Evolutionary conservation across 2,797 vertebrate species (phyloP).

Genomic region (Erethizon dorsatum): DNA sequence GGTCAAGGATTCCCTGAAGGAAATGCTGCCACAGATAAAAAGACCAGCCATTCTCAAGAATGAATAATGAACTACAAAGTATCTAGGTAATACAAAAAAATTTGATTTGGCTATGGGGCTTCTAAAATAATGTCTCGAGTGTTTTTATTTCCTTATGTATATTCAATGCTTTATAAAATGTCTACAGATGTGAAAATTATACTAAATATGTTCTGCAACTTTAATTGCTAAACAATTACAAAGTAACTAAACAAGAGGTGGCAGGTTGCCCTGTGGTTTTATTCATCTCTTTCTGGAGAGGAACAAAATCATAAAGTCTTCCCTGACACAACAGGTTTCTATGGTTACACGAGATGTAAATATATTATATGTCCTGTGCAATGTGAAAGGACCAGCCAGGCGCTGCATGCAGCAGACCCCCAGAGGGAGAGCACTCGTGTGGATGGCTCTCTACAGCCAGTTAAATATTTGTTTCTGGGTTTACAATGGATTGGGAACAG

Average conservation of each 20-base stretch:
- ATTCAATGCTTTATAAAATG: slow-evolving; percentile 69
- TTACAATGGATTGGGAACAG: slow-evolving; percentile 26
- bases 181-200: slow-evolving; percentile 72
- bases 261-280: slow-evolving; percentile 77
- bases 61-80: slow-evolving; percentile 66
- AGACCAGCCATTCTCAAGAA: not conserved
- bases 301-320: slow-evolving; percentile 74
- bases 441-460: slow-evolving; percentile 73
- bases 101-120: not conserved
- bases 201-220: slow-evolving; percentile 60
- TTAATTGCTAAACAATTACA: slow-evolving; percentile 78
- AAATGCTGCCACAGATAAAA: not conserved
- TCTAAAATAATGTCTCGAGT: slow-evolving; percentile 59
- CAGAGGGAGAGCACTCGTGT: slow-evolving; percentile 53
- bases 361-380: slow-evolving; percentile 75
- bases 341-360: slow-evolving; percentile 85
- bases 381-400: slow-evolving; percentile 70
- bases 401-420: slow-evolving; percentile 64
- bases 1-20: not conserved
- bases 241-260: slow-evolving; percentile 76
- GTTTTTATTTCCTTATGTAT: slow-evolving; percentile 64
- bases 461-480: slow-evolving; percentile 83
- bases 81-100: not conserved
- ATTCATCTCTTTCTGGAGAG: slow-evolving; percentile 75
- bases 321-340: slow-evolving; percentile 84